Base-by-base conservation (phyloP, 2,888 invertebrate genomes). In the Plutella xylostella region DNA sequence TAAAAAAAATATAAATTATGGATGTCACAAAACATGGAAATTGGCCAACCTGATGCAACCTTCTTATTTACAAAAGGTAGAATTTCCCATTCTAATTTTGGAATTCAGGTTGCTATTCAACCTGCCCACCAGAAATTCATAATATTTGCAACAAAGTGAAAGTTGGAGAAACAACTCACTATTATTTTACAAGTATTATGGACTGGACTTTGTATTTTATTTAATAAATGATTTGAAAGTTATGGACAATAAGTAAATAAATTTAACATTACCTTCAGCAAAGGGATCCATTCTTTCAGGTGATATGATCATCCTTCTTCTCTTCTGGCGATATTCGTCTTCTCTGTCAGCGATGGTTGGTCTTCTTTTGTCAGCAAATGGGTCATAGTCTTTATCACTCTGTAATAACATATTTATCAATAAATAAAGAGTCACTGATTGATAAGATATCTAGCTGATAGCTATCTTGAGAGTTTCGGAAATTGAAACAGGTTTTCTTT, bases 241-340 rank as follows among this genome's bases (percentile, higher is more conserved):
- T n/a, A n/a, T n/a, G n/a, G n/a, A n/a, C 14, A 3, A 11, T 22
- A 12, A 6, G 14, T 19, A n/a, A 4, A 37, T 4, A 37, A 1
- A 14, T 18, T 19, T 43, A 50, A 87, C 89, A n/a, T 83, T 87
- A 96, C 97, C 97, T 87, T 97, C 96, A 65, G 97, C 96, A 87
- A 99, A 99, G 28, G 97, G 97, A 87, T 99, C 99, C 55, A 92
- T 90, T 61, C 99, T 88, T 66, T 97, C 98, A 1, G 99, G 99
- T 4, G 99, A 99, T 63, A 99, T 97, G 51, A 92, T 92, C 88
- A 94, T 91, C 73, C 92, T 87, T 49, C 96, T 88, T 56, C 96
- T 87, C 59, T 93, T 92, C 61, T 93, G 93, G 46, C 95, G 88
- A 67, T 99, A 99, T 68, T 98, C 98, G 89, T 98, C 97, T 83